Base-by-base conservation (phyloP, 2,888 invertebrate genomes). In the Choristoneura rosaceana region DNA sequence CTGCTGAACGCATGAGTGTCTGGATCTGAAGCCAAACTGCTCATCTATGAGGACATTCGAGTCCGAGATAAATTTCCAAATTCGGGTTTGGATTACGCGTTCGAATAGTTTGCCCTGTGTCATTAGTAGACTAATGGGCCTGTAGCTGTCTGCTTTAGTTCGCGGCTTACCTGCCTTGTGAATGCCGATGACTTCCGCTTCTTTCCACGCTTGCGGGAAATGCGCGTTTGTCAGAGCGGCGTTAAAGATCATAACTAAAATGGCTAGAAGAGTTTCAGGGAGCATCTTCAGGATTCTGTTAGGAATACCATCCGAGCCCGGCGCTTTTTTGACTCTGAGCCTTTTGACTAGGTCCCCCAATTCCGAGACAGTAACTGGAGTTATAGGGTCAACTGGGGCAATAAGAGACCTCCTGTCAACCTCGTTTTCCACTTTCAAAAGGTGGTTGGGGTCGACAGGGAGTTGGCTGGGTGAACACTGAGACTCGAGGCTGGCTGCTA, bases 71-170 rank as follows among this genome's bases (percentile, higher is more conserved):
- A 17, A 52, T 1, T 4, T 1, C 43, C 41, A 50, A 7, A 69
- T 62, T 0, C 69, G 69, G 0, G 12, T 0, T 7, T 55, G 69
- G 7, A 69, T 43, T 8, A 55, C 5, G 0, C n/a, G 55, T n/a
- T 70, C 70, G 4, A n/a, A 64, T 0, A 70, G 70, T n/a, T 70
- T 70, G 10, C 59, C 70, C 38, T 45, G 15, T 4, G 70, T 9
- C 14, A 17, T 58, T 0, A 70, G 58, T 0, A 70, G 55, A 14
- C 43, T 45, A 0, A 69, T 69, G 0, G 69, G 69, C 0, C 69
- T 15, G 9, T 69, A 70, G 2, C 45, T 47, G 0, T n/a, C 0
- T 0, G 70, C 64, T 0, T 10, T 12, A 0, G 59, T 64, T 0
- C 2, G 5, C 0, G 63, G 45, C 10, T 70, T 70, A 0, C 69